Evolutionary conservation across 2,797 vertebrate genomes (phyloP), one percentile per base, ranked within the genome.

Genomic region (Babyrousa celebensis): DNA sequence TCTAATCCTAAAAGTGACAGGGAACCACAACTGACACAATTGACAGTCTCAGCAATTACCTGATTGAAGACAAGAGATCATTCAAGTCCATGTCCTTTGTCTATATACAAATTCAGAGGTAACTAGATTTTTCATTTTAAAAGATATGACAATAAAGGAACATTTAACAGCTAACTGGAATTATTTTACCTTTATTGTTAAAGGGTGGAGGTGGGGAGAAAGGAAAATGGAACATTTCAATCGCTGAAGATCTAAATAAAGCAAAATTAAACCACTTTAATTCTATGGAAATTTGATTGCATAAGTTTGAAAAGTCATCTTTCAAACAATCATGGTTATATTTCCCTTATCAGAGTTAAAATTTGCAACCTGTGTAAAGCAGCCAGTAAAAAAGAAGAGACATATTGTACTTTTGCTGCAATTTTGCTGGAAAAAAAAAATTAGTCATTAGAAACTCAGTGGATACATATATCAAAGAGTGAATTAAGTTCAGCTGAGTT

Each of bases 361-460:
- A 25, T 40, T 36, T 62, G 16, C 20, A 96, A 79, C 2, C 27
- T 68, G 84, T 5, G 6, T 27, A 54, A 18, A 82, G 15, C 5
- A 85, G 58, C 94, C 67, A 84, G 18, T 83, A 65, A 93, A 77
- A 71, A 88, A 79, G 89, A 82, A 23, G 1, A 32, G 96, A 85
- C 6, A 71, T 65, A 67, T 60, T 88, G 65, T 27, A 68, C 14
- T 20, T 88, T 95, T 95, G 40, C 12, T 48, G 36, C 52, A 92
- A 95, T 95, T 84, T 91, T 96, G 78, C 18, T 48, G 25, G 95
- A 56, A 89, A 56, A 85, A 97, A 94, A 67, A 95, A 67, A n/a
- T 63, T 72, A 80, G 36, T 62, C 54, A 89, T 89, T 78, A 71
- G 43, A 87, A 91, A 25, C 25, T 58, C 48, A 87, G 32, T 82